Evolutionary conservation across 2,797 vertebrate genomes (phyloP).

Genomic region (Artibeus lituratus): DNA sequence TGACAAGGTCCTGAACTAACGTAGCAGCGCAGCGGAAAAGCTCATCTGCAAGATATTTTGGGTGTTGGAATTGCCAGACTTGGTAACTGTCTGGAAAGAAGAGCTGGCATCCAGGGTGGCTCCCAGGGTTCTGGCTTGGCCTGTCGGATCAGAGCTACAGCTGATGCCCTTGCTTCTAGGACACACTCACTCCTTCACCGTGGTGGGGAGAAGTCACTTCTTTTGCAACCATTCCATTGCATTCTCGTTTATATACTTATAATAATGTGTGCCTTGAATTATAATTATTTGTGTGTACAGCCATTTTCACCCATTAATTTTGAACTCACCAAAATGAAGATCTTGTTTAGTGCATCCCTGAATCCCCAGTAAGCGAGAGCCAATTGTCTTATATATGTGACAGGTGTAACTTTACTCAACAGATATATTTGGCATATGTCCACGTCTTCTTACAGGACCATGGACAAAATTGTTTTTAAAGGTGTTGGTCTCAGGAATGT

Average conservation of each 20-base stretch:
- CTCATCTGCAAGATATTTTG: conserved; percentile 12
- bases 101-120: background rate
- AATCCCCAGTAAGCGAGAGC: background rate
- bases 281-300: background rate
- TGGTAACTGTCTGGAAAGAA: background rate
- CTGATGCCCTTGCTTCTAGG: background rate
- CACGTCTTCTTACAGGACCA: background rate
- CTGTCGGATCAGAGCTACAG: background rate
- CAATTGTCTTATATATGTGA: background rate
- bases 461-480: background rate
- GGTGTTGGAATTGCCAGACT: background rate
- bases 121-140: background rate
- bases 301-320: background rate
- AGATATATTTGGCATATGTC: background rate
- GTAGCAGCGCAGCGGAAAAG: background rate
- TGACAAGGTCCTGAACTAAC: background rate
- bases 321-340: background rate
- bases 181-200: background rate
- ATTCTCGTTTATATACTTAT: background rate
- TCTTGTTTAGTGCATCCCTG: background rate
- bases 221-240: background rate
- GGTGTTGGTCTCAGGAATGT: background rate
- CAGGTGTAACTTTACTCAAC: background rate
- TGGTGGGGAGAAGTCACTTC: background rate
- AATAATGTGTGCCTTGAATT: background rate